Conservation (phyloP, 2,797 vertebrate genomes). For the Buphagus erythrorhynchus region DNA sequence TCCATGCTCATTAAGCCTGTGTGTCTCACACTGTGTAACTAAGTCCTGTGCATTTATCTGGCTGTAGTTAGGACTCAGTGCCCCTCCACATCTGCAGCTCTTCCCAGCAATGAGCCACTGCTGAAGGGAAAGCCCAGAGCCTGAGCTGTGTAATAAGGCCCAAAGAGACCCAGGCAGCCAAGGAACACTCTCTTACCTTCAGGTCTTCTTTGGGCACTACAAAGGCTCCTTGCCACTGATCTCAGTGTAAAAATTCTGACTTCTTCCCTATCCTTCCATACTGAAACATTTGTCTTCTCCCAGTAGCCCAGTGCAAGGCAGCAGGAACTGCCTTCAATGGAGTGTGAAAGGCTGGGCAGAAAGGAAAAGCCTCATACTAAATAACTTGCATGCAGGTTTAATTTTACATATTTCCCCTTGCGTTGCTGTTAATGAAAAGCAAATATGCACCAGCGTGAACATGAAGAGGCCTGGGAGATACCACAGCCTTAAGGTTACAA, state of each 20-base stretch:
- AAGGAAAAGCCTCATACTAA: not conserved
- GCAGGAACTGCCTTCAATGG: not conserved
- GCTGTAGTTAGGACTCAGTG: accelerated
- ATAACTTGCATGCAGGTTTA: not conserved
- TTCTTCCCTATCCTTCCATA: not conserved
- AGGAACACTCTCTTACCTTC: not conserved
- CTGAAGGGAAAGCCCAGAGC: not conserved
- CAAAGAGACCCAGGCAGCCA: not conserved
- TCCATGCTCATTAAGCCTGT: not conserved
- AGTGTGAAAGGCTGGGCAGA: not conserved
- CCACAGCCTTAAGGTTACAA: not conserved
- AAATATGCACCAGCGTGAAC: not conserved
- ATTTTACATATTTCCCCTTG: not conserved
- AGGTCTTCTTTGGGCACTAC: not conserved
- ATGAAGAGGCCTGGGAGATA: not conserved
- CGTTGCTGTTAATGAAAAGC: not conserved
- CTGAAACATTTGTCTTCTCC: not conserved
- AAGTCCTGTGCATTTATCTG: not conserved
- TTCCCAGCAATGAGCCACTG: not conserved
- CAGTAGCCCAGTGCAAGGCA: accelerated
- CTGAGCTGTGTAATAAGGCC: not conserved
- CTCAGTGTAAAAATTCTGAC: not conserved
- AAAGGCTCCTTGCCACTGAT: not conserved
- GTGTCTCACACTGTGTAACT: not conserved
- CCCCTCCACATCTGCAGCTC: not conserved